Conservation (phyloP, 2,888 invertebrate genomes). For the Cancer borealis region DNA sequence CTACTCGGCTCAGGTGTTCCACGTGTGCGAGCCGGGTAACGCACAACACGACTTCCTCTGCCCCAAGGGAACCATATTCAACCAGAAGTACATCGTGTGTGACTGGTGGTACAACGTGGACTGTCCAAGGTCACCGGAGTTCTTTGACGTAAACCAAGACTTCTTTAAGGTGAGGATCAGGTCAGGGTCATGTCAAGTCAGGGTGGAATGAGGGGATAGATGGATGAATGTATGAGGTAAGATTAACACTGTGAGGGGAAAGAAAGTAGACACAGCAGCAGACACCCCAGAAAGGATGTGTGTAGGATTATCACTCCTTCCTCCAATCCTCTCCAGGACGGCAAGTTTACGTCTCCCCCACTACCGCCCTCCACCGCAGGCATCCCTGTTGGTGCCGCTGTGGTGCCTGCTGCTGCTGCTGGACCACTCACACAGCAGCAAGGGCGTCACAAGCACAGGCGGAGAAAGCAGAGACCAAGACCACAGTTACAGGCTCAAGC, state of each 20-base stretch:
- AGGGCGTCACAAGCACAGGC: slow-evolving; percentile 45
- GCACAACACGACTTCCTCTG: slow-evolving; percentile 70
- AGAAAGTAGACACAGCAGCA: not conserved
- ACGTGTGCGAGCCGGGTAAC: slow-evolving; percentile 70
- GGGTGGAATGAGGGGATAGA: not conserved
- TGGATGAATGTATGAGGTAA: not conserved
- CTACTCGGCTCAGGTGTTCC: slow-evolving; percentile 58
- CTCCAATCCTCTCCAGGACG: slow-evolving; percentile 49
- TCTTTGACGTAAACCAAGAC: slow-evolving; percentile 54
- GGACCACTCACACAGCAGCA: not conserved
- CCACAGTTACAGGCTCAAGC: slow-evolving; percentile 34
- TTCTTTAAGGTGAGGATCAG: slow-evolving; percentile 64
- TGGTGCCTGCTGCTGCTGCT: not conserved
- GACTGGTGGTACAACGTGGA: slow-evolving; percentile 74
- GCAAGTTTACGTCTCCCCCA: slow-evolving; percentile 53
- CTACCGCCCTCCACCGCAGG: slow-evolving; percentile 41
- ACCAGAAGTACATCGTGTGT: slow-evolving; percentile 73
- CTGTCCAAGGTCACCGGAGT: slow-evolving; percentile 65
- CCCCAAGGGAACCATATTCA: slow-evolving; percentile 68
- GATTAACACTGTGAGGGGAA: not conserved
- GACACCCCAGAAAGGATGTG: not conserved
- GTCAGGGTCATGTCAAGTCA: too few species aligned
- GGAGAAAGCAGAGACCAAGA: slow-evolving; percentile 54
- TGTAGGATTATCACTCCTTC: not conserved
- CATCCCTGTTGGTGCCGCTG: not conserved